Conservation (phyloP, 2,113 vertebrate genomes). For the Capreolus pygargus region DNA sequence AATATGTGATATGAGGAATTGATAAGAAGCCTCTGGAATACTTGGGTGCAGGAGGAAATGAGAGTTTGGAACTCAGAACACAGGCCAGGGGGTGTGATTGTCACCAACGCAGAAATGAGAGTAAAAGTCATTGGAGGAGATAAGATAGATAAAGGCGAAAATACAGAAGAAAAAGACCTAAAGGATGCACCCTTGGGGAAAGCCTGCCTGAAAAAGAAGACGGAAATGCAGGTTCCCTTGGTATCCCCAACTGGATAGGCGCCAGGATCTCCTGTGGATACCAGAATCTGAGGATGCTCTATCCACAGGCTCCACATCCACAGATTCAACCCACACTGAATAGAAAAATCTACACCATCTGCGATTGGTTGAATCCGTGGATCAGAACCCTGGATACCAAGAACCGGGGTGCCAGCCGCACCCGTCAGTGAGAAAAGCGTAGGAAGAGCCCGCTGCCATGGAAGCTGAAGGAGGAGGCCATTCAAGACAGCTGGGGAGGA, state of each 20-base stretch:
- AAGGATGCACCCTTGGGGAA: background rate
- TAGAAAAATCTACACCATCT: background rate
- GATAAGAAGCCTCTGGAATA: background rate
- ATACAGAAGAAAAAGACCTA: background rate
- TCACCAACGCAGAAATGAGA: background rate
- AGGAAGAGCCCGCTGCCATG: rapidly evolving
- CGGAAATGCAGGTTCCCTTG: background rate
- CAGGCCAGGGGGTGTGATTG: background rate
- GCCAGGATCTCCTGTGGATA: background rate
- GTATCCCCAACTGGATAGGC: background rate
- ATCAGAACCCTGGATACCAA: background rate
- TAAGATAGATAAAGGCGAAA: background rate
- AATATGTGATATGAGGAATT: background rate
- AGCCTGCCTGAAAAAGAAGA: background rate
- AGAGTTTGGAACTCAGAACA: background rate
- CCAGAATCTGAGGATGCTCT: background rate
- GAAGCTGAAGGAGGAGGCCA: background rate
- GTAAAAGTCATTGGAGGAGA: background rate
- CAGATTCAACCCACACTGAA: rapidly evolving
- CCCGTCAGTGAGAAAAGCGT: background rate
- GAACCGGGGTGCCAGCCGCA: background rate
- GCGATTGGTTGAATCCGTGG: background rate
- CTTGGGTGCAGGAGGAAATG: background rate
- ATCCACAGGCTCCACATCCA: background rate
- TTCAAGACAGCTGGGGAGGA: background rate